Conservation (phyloP, 2,888 invertebrate species). For the Calameuta pallipes region DNA sequence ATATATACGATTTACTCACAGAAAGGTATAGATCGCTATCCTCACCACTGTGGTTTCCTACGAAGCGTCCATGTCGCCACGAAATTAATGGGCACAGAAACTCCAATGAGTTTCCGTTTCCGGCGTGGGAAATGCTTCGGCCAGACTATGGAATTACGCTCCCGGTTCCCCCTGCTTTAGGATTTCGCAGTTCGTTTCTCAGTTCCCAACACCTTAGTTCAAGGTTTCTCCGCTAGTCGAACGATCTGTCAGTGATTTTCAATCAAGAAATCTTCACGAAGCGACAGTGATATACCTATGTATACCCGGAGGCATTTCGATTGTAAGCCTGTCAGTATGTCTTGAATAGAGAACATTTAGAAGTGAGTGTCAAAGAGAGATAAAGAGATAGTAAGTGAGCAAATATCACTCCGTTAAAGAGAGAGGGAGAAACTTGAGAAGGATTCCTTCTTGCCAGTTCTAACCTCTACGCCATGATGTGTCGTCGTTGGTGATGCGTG, state of each 20-base stretch:
- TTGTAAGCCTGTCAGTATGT: background rate
- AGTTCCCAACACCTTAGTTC: background rate
- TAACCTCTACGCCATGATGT: background rate
- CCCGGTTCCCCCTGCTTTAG: background rate
- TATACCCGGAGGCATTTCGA: background rate
- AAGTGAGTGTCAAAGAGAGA: background rate
- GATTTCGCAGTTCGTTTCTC: background rate
- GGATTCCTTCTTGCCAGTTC: background rate
- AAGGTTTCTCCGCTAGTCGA: background rate
- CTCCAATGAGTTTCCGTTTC: slow-evolving; percentile 29
- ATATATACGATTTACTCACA: background rate
- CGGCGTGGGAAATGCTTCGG: slow-evolving; percentile 9
- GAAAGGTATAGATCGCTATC: background rate
- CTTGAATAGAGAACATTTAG: background rate
- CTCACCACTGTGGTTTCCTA: background rate
- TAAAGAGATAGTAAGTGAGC: background rate
- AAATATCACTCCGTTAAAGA: background rate
- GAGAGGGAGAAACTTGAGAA: background rate
- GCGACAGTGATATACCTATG: background rate
- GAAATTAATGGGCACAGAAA: slow-evolving; percentile 31
- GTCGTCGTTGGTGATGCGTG: background rate
- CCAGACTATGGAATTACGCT: background rate
- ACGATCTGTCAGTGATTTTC: background rate
- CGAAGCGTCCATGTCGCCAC: slow-evolving; percentile 10
- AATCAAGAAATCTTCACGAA: background rate